These are phyloP conservation scores for Nipponacmea schrenckii DNA, from an alignment of 2,888 invertebrate genomes.

Conservation along the genomic window DNA sequence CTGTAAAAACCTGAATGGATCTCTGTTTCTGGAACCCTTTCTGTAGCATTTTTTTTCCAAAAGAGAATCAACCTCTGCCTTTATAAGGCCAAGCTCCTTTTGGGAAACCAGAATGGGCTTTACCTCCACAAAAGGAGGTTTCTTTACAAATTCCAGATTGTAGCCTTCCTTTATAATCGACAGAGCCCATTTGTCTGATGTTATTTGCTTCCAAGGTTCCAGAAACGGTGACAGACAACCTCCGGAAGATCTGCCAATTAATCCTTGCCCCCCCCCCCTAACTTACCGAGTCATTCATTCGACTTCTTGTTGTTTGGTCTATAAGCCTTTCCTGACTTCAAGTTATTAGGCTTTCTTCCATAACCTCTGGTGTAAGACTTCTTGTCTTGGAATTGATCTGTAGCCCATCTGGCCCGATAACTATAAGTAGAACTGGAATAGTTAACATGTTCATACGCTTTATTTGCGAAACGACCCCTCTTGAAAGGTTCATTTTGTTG, in stretches of 20 bases:
- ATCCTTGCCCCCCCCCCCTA: too few relatives aligned
- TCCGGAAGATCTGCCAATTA: slow-evolving; percentile 11
- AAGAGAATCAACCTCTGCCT: slow-evolving; percentile 21
- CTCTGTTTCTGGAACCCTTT: slow-evolving; percentile 18
- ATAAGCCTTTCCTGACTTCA: too few relatives aligned
- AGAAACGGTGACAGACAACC: slow-evolving; percentile 27
- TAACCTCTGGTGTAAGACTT: too few relatives aligned
- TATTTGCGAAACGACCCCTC: too few relatives aligned
- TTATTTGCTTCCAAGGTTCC: slow-evolving; percentile 27
- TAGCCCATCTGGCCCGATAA: too few relatives aligned
- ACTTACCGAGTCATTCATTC: too few relatives aligned
- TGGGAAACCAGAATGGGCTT: slow-evolving; percentile 12
- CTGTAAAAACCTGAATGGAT: slow-evolving; percentile 31
- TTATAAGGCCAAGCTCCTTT: slow-evolving; percentile 13
- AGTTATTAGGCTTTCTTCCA: too few relatives aligned
- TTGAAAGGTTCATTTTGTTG: too few relatives aligned
- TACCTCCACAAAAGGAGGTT: slow-evolving; percentile 22
- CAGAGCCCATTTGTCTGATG: slow-evolving; percentile 29
- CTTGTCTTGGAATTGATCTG: too few relatives aligned
- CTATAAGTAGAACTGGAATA: too few relatives aligned
- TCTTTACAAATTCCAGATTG: slow-evolving; percentile 27
- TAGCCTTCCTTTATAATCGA: slow-evolving; percentile 24
- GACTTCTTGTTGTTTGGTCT: too few relatives aligned
- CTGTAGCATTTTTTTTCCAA: slow-evolving; percentile 26
- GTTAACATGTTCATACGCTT: too few relatives aligned